Percentiles rank a stretch among this genome's conserved stretches.
These are phyloP conservation scores for Torymus auratus DNA, from an alignment of 2,888 invertebrate genomes.

Conservation along the genomic window DNA sequence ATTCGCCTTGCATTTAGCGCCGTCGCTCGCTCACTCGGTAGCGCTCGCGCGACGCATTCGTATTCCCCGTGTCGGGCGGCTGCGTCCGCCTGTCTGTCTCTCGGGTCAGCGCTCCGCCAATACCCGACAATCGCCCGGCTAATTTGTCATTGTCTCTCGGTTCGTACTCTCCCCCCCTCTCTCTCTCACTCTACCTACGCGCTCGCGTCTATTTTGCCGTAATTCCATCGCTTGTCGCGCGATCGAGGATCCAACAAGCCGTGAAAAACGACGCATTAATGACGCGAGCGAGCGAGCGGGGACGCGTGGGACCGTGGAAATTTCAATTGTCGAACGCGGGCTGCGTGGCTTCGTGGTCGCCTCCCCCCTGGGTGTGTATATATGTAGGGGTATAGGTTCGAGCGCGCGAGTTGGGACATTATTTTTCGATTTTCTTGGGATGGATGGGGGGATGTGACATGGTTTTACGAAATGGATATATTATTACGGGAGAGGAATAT, in stretches of 20 bases:
- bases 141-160: constrained; percentile 57
- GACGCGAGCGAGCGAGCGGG: constrained; percentile 13
- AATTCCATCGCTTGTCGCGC: constrained; percentile 50
- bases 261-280: constrained; percentile 59
- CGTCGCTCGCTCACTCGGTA: not conserved
- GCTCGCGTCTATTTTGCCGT: constrained; percentile 7
- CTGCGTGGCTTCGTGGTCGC: too few species aligned
- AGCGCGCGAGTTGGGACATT: constrained; percentile 7
- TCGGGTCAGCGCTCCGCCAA: constrained; percentile 12
- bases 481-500: constrained; percentile 3
- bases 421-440: constrained; percentile 39
- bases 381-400: not conserved
- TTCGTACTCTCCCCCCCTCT: not conserved
- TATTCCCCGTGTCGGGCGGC: constrained; percentile 27
- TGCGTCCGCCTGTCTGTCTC: constrained; percentile 5
- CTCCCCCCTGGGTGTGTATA: not conserved
- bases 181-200: not conserved
- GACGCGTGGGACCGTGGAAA: constrained; percentile 12
- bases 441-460: not conserved
- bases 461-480: constrained; percentile 18
- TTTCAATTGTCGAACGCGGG: constrained; percentile 40
- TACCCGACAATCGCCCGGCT: constrained; percentile 43
- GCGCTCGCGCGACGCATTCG: constrained; percentile 25
- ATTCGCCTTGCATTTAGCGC: constrained; percentile 29
- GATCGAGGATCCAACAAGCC: constrained; percentile 49